phyloP scores from a whole-genome alignment of 2,113 vertebrate genomes.

The Rhynchomys soricoides region DNA sequence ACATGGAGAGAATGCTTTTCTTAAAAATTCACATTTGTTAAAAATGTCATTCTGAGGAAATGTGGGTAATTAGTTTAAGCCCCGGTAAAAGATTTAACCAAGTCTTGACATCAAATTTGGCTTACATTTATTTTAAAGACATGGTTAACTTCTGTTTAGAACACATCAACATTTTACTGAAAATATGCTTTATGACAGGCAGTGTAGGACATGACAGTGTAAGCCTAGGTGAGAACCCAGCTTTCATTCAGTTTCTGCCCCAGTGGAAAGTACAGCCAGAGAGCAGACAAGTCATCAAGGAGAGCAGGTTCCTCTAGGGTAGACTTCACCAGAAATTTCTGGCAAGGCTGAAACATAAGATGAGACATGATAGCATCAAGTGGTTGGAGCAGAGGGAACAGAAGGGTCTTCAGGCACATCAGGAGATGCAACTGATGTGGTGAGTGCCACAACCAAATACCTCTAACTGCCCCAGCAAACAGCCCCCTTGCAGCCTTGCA shows the following conservation, averaged over 20 bases:
- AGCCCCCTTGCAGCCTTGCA: accelerated
- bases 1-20: neutral
- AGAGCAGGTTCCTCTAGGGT: neutral
- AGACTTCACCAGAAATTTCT: neutral
- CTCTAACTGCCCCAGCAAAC: accelerated
- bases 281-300: neutral
- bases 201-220: neutral
- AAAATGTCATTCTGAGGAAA: neutral
- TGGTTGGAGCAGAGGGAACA: accelerated
- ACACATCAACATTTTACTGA: no score
- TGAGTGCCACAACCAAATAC: neutral
- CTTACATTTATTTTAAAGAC: neutral
- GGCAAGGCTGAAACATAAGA: neutral
- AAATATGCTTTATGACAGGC: neutral
- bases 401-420: accelerated
- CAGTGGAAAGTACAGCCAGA: neutral
- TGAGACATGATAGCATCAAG: neutral
- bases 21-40: neutral
- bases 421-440: accelerated
- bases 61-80: neutral
- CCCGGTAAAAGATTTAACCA: neutral
- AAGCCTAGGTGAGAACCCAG: neutral
- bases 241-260: neutral
- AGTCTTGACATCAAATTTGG: neutral
- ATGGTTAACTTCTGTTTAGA: neutral